Percentiles rank a stretch among this genome's conserved stretches.
phyloP scores from a whole-genome alignment of 2,797 vertebrate species.

The Capromys pilorides region DNA sequence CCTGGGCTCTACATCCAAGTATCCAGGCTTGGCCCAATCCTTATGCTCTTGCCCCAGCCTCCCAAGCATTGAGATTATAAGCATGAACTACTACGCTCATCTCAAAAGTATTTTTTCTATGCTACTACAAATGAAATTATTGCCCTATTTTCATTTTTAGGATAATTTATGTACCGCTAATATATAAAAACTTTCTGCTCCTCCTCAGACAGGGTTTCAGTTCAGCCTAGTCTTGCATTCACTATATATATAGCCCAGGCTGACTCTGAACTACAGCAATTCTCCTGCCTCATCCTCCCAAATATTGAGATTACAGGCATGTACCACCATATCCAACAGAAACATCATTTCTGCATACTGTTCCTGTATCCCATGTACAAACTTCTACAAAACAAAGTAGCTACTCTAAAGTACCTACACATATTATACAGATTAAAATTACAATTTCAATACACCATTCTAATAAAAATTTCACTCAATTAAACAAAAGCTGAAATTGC shows the following conservation, averaged over 20 bases:
- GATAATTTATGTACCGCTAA: background rate
- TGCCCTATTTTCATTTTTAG: background rate
- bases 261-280: background rate
- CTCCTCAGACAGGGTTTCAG: background rate
- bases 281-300: background rate
- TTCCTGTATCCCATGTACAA: background rate
- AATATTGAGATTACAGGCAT: background rate
- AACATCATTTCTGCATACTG: background rate
- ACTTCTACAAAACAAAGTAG: conserved; percentile 15
- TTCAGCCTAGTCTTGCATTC: background rate
- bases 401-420: background rate
- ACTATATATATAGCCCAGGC: background rate
- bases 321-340: background rate
- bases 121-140: background rate
- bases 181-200: background rate
- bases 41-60: background rate
- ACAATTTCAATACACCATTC: conserved; percentile 12
- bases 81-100: background rate
- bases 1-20: background rate
- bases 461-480: conserved; percentile 13
- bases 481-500: conserved; percentile 35
- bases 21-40: background rate
- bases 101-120: background rate
- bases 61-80: background rate
- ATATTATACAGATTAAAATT: conserved; percentile 18